Percentiles rank a stretch among this genome's conserved stretches.
Evolutionary conservation across 2,888 invertebrate genomes (phyloP).

Genomic region (Corythucha ciliata): DNA sequence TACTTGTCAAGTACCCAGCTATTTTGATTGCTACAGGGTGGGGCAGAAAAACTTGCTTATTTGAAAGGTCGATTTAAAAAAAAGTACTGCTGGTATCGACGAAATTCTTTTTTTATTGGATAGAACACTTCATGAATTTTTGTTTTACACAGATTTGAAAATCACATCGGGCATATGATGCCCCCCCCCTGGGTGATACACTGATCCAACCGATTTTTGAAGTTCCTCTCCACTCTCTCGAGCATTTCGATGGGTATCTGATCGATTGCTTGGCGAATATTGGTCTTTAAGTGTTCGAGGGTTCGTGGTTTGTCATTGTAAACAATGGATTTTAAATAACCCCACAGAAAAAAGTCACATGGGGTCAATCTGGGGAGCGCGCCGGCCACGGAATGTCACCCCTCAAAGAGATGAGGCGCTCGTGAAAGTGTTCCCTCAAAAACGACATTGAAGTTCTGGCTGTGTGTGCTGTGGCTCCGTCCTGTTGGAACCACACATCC

Average conservation of each 20-base stretch:
- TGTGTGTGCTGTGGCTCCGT: conserved; percentile 5
- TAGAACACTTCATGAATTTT: too few species aligned
- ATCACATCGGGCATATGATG: too few species aligned
- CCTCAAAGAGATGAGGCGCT: conserved; percentile 17
- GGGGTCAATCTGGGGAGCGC: too few species aligned
- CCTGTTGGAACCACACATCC: conserved; percentile 13
- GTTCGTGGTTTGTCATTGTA: too few species aligned
- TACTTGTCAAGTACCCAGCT: too few species aligned
- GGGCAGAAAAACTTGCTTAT: too few species aligned
- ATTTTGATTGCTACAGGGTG: too few species aligned
- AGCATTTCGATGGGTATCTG: neutral
- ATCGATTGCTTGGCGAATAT: neutral
- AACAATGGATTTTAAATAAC: neutral
- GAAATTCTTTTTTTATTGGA: too few species aligned
- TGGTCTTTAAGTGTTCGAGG: neutral
- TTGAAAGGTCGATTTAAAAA: too few species aligned
- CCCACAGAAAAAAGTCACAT: conserved; percentile 2
- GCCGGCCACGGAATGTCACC: conserved; percentile 15
- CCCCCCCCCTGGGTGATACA: too few species aligned
- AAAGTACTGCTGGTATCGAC: too few species aligned
- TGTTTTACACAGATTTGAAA: too few species aligned
- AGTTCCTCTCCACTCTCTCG: neutral
- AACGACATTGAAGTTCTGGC: conserved; percentile 1
- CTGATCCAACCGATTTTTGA: neutral
- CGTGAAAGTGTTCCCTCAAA: conserved; percentile 15